phyloP scores from a whole-genome alignment of 2,888 invertebrate genomes.

The Apeira syringaria region DNA sequence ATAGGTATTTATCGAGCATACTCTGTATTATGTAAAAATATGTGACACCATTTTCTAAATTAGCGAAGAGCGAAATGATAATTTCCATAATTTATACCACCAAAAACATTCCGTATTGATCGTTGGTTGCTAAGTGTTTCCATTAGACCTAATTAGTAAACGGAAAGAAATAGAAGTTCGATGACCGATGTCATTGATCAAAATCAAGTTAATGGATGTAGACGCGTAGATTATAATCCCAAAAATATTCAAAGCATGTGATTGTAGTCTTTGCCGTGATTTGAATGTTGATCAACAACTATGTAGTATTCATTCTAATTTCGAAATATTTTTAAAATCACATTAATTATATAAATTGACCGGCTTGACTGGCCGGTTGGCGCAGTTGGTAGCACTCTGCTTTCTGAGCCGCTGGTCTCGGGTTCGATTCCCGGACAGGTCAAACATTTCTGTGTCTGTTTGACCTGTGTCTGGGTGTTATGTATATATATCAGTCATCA shows the following conservation, averaged over 20 bases:
- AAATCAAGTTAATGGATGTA: slow-evolving; percentile 36
- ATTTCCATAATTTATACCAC: not conserved
- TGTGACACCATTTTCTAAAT: not conserved
- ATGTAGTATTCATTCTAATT: no score
- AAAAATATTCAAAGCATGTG: not conserved
- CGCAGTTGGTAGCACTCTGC: no score
- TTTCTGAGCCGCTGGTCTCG: no score
- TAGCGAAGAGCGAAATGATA: not conserved
- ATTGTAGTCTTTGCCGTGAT: not conserved
- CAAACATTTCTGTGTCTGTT: no score
- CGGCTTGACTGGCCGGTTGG: no score
- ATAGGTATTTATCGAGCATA: no score
- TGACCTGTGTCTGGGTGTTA: no score
- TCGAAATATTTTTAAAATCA: no score
- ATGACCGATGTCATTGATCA: slow-evolving; percentile 37
- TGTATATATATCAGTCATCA: no score
- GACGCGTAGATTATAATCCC: not conserved
- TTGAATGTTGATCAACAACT: not conserved
- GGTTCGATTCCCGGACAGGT: no score
- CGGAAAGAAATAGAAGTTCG: slow-evolving; percentile 20
- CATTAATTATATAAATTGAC: no score
- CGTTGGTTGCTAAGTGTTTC: slow-evolving; percentile 8
- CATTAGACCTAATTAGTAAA: slow-evolving; percentile 14
- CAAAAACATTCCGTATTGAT: slow-evolving; percentile 10
- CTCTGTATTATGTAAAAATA: not conserved